A percentile compares a stretch with the other conserved stretches of the same genome.
These are phyloP conservation scores for Calvadosia cruxmelitensis DNA, from an alignment of 30 jellyfish, hydroid and myxozoan genomes.

Conservation along the genomic window DNA sequence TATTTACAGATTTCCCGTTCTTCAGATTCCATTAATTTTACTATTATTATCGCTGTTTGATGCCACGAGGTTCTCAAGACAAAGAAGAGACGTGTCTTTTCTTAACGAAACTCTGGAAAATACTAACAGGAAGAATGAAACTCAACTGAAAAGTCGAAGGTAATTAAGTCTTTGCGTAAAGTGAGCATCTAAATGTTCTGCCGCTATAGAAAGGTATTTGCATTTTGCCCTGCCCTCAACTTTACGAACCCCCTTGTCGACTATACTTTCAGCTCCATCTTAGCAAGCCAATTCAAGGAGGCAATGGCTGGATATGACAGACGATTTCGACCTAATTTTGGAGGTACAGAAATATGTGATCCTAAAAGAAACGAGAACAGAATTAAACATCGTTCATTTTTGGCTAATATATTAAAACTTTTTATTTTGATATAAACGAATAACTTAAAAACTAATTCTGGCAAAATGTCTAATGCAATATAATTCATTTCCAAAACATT, in stretches of 20 bases:
- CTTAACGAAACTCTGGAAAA: background rate
- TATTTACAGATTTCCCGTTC: no score
- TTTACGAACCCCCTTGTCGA: background rate
- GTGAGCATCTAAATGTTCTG: background rate
- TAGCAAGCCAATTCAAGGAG: background rate
- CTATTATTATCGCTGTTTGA: no score
- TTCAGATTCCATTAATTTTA: no score
- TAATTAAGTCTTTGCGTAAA: no score
- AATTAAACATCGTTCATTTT: no score
- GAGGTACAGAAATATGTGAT: slow-evolving; percentile 32
- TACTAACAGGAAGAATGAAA: background rate
- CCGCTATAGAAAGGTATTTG: background rate
- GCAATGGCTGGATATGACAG: slow-evolving; percentile 13
- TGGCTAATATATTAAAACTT: no score
- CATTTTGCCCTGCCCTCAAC: background rate
- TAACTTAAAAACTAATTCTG: no score
- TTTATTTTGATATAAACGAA: no score
- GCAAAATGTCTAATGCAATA: no score
- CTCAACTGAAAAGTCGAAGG: background rate
- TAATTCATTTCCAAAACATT: no score
- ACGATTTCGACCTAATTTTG: slow-evolving; percentile 45
- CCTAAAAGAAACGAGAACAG: no score
- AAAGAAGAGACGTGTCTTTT: background rate
- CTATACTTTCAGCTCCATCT: background rate
- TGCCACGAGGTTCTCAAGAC: no score